Conservation (phyloP, 2,113 vertebrate species). For the Sapajus apella region DNA sequence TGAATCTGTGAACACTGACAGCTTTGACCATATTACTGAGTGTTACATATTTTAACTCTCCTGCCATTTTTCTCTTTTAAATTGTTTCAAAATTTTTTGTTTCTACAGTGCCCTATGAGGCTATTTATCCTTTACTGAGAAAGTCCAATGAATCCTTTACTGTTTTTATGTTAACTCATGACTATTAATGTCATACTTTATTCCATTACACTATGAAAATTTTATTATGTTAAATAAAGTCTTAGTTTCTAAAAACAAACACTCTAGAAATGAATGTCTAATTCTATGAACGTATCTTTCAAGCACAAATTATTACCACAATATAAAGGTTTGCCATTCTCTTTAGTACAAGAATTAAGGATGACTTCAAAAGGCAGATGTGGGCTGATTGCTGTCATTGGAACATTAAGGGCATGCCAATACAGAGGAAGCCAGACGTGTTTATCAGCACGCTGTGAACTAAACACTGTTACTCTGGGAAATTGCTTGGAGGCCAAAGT, state of each 20-base stretch:
- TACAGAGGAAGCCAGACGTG: neutral
- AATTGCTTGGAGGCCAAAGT: conserved; percentile 22
- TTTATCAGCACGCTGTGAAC: conserved; percentile 2
- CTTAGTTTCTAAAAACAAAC: conserved; percentile 28
- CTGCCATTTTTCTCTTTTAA: neutral
- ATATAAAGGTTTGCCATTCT: conserved; percentile 41
- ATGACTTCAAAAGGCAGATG: conserved; percentile 48
- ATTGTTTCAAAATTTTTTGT: neutral
- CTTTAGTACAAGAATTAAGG: neutral
- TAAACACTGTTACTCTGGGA: conserved; percentile 39
- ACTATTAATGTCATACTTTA: conserved; percentile 27
- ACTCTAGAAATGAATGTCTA: conserved; percentile 14
- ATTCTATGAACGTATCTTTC: neutral
- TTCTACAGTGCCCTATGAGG: neutral
- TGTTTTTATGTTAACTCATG: conserved; percentile 13
- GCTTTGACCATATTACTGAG: neutral
- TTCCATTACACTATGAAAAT: conserved; percentile 1
- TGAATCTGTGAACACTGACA: neutral
- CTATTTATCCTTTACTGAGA: neutral
- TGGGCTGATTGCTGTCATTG: conserved; percentile 32
- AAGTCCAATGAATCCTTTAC: neutral
- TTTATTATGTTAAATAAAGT: conserved; percentile 35
- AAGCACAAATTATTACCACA: neutral
- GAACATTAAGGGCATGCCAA: conserved; percentile 41
- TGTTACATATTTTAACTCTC: neutral